Evolutionary conservation across 1,140 invertebrate genomes (phyloP), one percentile per base, ranked within the genome.

Genomic region (Drosophila burlai): DNA sequence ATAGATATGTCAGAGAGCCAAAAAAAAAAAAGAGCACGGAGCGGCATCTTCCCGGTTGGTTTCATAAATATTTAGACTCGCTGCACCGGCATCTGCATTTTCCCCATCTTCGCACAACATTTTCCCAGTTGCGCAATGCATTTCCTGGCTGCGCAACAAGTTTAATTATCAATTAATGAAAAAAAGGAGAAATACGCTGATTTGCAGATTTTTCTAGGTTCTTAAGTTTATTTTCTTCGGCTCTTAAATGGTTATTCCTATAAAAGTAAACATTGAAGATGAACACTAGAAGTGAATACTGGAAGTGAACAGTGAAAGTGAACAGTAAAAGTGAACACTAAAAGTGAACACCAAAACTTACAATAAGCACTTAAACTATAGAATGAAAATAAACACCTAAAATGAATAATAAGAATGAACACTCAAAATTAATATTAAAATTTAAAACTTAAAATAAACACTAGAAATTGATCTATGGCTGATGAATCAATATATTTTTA

Each of bases 21-120:
- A 18, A 24, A 40, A 34, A 13, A 10, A 0, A 4, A 21, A 21
- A 10, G 38, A 42, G 38, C 52, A 5, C 16, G 24, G 7, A 38
- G 24, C 29, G 13, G 38, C 13, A 38, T 68, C 38, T 45, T 24
- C 16, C 8, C 31, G 18, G 46, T 29, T 43, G 3, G 18, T 34
- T 54, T 45, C 67, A 68, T 71, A 71, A 71, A 71, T 71, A 71
- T 71, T 71, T 71, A 71, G 49, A 40, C 49, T 29, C n/a, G 1
- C 57, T 26, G 61, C n/a, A 38, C 7, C 50, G 24, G 31, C 64
- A 68, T 31, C 24, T 65, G 66, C 40, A 45, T 21, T 18, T 29
- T 11, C 24, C 26, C 26, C 11, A n/a, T 46, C 21, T 52, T 38
- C n/a, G 11, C n/a, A 38, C 38, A 16, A 18, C 47, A 49, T 26